Conservation (phyloP, 2,797 vertebrate species). For the Poecilia gillii region DNA sequence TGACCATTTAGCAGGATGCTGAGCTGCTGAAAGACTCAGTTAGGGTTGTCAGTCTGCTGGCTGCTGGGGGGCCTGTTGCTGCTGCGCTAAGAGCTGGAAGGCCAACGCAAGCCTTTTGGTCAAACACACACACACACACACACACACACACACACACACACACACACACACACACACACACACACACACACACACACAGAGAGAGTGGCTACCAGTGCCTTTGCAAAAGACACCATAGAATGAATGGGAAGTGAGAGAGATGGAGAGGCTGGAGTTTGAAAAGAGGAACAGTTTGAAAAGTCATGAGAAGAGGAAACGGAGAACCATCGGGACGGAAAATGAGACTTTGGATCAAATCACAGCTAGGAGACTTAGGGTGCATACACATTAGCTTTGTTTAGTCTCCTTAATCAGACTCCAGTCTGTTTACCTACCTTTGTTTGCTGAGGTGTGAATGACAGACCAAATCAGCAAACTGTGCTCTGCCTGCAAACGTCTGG, state of each 20-base stretch:
- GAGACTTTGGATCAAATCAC: background rate
- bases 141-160: too few relatives aligned
- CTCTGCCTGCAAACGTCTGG: too few relatives aligned
- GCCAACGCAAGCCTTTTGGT: constrained; percentile 41
- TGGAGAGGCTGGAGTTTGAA: constrained; percentile 50
- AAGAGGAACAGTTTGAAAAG: constrained; percentile 49
- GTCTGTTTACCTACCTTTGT: background rate
- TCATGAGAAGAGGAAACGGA: constrained; percentile 18
- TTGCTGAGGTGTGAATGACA: background rate
- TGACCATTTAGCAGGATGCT: constrained; percentile 60
- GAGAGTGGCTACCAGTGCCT: constrained; percentile 40
- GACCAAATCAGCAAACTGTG: background rate
- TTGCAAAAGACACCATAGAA: constrained; percentile 46
- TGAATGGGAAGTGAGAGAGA: constrained; percentile 49
- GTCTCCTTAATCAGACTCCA: background rate
- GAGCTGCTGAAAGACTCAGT: constrained; percentile 67
- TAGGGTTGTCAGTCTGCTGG: constrained; percentile 68
- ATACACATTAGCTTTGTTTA: background rate
- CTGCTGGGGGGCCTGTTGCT: constrained; percentile 45
- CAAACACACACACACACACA: constrained; percentile 43
- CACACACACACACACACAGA: background rate
- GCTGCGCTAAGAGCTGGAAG: constrained; percentile 45
- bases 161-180: constrained; percentile 3
- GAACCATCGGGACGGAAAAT: background rate
- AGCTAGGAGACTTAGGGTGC: background rate